Percentiles rank a stretch among this genome's conserved stretches.
Conservation (phyloP, 2,797 vertebrate genomes). For the Peromyscus nudipes region DNA sequence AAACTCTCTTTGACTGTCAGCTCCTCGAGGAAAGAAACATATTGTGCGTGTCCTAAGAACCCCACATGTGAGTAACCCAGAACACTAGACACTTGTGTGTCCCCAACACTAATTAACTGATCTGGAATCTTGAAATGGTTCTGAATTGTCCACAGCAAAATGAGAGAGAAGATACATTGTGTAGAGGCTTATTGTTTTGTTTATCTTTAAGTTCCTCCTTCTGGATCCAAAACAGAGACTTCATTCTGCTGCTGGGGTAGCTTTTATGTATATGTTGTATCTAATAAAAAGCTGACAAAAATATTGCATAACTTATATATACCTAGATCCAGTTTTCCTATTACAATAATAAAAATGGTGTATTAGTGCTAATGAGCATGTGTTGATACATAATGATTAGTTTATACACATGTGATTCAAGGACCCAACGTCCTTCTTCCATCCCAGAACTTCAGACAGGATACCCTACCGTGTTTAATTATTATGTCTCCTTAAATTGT, state of each 20-base stretch:
- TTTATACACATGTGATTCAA: not conserved
- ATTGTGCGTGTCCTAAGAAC: not conserved
- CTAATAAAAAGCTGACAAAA: not conserved
- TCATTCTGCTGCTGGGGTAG: not conserved
- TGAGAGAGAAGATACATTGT: not conserved
- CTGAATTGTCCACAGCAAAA: not conserved
- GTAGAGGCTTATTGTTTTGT: not conserved
- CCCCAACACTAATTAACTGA: not conserved
- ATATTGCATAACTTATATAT: not conserved
- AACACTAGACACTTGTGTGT: not conserved
- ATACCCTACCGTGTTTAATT: not conserved
- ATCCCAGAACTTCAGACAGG: not conserved
- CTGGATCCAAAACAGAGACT: not conserved
- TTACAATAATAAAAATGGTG: not conserved
- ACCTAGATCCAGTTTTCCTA: not conserved
- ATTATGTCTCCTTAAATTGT: not conserved
- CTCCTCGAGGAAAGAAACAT: not conserved
- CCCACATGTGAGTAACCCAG: not conserved
- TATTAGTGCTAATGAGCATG: not conserved
- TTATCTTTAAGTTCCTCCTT: not conserved
- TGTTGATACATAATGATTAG: not conserved
- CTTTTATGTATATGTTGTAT: not conserved
- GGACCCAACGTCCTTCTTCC: not conserved
- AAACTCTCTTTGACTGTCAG: not conserved
- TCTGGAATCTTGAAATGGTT: not conserved